Evolutionary conservation across 2,888 invertebrate species (phyloP), one percentile per base, ranked within the genome.

Genomic region (Caenorhabditis angaria): DNA sequence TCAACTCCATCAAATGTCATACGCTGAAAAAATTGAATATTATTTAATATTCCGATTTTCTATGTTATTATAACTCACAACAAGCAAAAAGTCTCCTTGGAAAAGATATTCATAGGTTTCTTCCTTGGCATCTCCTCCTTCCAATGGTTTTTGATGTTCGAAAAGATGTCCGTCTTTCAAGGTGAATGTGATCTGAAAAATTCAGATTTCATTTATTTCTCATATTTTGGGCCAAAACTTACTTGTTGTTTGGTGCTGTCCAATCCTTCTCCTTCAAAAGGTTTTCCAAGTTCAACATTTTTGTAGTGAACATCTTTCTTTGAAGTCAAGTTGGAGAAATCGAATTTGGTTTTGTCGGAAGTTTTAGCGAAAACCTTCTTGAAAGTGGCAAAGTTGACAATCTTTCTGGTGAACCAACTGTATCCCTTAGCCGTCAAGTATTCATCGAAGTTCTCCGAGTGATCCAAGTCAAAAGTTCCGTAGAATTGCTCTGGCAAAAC

Each of bases 291-390:
- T 50, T 75, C 66, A 56, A 85, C 69, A 53, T 77, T 70, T 58
- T 77, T 80, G 84, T 85, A 85, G 64, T 82, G 78, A 24, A 84
- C 82, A 68, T 84, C 74, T 66, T 84, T 85, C 77, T 86, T 85
- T 18, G 84, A 78, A 20, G 84, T 85, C 65, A 80, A 62, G 71
- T 84, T 84, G 25, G 77, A 72, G 70, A 72, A 81, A 65, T 79
- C 75, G 76, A 81, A 78, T 29, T 60, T 53, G 57, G 53, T 61
- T 53, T 59, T 63, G 56, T 55, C 61, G 24, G 47, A 41, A 18
- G 54, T 69, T 65, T 76, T 82, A 48, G 65, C 65, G 76, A 80
- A 83, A 29, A 73, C 71, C 72, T 83, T 83, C 76, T 82, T 77
- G 81, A 83, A 82, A 6, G 78, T 80, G 68, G 83, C 81, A 54